phyloP scores from a whole-genome alignment of 2,113 vertebrate genomes.

The Semicossyphus pulcher region DNA sequence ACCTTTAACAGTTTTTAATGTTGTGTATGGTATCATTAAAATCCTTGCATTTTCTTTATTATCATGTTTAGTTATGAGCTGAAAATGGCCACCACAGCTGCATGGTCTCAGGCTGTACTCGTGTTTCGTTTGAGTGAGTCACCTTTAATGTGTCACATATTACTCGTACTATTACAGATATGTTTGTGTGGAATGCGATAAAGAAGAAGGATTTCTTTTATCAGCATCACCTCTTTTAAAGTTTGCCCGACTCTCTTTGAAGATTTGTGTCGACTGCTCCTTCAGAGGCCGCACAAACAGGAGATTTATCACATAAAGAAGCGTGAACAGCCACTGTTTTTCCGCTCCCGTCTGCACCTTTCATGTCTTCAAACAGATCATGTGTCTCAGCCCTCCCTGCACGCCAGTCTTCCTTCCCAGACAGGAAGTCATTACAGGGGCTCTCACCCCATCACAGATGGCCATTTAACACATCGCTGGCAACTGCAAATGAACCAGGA shows the following conservation, averaged over 20 bases:
- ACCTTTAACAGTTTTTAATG: too few relatives aligned
- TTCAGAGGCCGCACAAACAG: not conserved
- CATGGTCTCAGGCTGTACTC: too few relatives aligned
- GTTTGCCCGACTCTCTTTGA: conserved; percentile 2
- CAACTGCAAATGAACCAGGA: conserved; percentile 76
- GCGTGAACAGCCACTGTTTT: not conserved
- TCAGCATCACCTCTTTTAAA: not conserved
- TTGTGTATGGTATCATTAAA: too few relatives aligned
- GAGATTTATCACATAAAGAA: conserved; percentile 17
- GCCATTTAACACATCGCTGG: conserved; percentile 82
- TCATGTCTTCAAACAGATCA: conserved; percentile 32
- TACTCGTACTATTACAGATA: not conserved
- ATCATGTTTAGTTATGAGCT: too few relatives aligned
- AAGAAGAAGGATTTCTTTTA: not conserved
- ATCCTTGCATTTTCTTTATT: too few relatives aligned
- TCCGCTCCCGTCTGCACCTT: conserved; percentile 18
- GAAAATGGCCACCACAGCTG: too few relatives aligned
- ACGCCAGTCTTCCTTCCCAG: conserved; percentile 58
- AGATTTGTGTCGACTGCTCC: not conserved
- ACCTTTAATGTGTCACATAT: not conserved
- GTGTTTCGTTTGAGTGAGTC: too few relatives aligned
- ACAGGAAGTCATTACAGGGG: conserved; percentile 73
- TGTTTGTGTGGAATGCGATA: not conserved
- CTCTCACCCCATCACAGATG: conserved; percentile 77
- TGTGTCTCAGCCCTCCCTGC: conserved; percentile 34